These are phyloP conservation scores for Halichoerus grypus DNA, from an alignment of 2,113 vertebrate species.

Conservation along the genomic window DNA sequence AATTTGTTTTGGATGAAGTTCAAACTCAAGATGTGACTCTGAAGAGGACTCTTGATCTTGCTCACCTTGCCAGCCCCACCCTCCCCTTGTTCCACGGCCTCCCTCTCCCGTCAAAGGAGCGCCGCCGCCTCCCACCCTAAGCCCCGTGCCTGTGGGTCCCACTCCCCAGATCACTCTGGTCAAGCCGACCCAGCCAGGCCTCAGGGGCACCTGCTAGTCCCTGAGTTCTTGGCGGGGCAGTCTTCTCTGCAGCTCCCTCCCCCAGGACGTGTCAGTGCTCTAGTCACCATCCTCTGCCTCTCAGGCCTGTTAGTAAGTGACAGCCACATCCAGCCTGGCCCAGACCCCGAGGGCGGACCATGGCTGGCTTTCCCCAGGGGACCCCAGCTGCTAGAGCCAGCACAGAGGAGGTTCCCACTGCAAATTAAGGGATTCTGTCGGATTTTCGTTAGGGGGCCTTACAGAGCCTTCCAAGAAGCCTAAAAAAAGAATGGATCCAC, in stretches of 20 bases:
- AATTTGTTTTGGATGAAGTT: neutral
- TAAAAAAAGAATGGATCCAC: neutral
- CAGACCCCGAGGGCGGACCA: accelerated
- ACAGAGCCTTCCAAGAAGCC: neutral
- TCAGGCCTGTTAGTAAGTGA: neutral
- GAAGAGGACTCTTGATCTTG: neutral
- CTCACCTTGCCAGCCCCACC: neutral
- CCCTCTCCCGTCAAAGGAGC: neutral
- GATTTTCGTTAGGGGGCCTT: neutral
- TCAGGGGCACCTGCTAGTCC: neutral
- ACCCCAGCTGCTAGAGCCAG: neutral
- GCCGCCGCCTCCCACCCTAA: accelerated
- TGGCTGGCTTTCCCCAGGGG: accelerated
- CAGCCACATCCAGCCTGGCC: neutral
- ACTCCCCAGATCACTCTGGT: neutral
- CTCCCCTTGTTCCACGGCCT: accelerated
- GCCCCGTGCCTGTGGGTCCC: neutral
- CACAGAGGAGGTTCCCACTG: neutral
- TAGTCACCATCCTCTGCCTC: accelerated
- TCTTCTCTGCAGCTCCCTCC: neutral
- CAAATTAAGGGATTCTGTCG: neutral
- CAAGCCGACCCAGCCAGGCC: neutral
- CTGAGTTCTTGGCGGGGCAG: no score
- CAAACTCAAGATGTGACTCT: neutral
- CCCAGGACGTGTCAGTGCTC: accelerated